Conservation (phyloP, 92 coral and sea anemone species). For the Scolanthus callimorphus region DNA sequence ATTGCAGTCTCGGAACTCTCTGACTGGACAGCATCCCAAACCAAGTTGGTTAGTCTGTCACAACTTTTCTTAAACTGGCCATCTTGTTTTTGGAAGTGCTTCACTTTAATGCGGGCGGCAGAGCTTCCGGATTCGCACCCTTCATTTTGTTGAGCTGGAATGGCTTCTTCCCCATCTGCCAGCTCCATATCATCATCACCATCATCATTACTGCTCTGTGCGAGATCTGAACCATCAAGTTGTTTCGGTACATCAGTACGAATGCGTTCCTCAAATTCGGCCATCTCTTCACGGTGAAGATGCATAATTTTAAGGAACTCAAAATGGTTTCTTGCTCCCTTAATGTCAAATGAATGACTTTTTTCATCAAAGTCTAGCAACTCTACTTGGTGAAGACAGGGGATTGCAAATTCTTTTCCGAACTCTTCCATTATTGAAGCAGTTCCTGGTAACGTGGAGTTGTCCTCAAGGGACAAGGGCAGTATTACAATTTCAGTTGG, state of each 20-base stretch:
- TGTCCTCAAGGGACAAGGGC: conserved; percentile 47
- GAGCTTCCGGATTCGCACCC: conserved; percentile 10
- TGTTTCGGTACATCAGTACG: background rate
- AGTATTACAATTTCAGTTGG: conserved; percentile 9
- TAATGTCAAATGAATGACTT: conserved; percentile 20
- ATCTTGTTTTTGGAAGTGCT: conserved; percentile 34
- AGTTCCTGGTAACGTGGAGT: conserved; percentile 33
- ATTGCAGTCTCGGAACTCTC: conserved; percentile 9
- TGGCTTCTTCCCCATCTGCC: no score
- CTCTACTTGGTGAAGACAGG: conserved; percentile 9
- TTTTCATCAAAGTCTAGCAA: conserved; percentile 31
- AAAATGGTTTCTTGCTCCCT: conserved; percentile 17
- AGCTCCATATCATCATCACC: background rate
- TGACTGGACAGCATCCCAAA: conserved; percentile 43
- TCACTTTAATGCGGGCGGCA: background rate
- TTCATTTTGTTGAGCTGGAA: no score
- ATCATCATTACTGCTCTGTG: background rate
- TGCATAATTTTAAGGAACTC: conserved; percentile 25
- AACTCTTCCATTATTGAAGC: conserved; percentile 47
- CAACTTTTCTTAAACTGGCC: conserved; percentile 25
- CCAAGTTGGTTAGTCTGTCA: conserved; percentile 28
- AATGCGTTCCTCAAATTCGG: background rate
- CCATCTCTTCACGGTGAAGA: conserved; percentile 23
- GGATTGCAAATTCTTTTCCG: conserved; percentile 34
- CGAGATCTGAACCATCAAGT: background rate